Base-by-base conservation (phyloP, 2,888 invertebrate species). In the Pycnomerus fuliginosus region DNA sequence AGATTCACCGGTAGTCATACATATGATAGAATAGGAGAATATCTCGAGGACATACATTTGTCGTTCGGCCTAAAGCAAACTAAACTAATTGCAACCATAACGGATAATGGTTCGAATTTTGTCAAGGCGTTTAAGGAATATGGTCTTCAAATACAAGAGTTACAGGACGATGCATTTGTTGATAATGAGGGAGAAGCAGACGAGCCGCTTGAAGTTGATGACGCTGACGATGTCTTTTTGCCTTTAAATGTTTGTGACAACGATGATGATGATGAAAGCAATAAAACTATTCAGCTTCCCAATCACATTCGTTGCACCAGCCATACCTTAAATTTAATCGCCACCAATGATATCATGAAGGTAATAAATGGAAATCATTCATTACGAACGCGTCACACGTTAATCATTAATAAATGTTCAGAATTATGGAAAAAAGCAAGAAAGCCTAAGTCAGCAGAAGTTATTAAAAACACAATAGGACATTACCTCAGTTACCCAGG, bases 401-500 rank as follows among this genome's bases (percentile, higher is more conserved):
- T 44, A 22, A 28, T 42, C 28, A 20, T 46, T 14, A 4, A 16
- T 13, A 52, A 53, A 43, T 55, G 55, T 24, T 22, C 17, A 11
- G 13, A 17, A 8, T 33, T 52, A 33, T 53, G 51, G 55, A 51
- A 31, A 12, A 53, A 25, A 22, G 47, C 51, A 11, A 38, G 47
- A 16, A 33, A 48, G 27, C 49, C 55, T 24, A 52, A 52, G 28
- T 24, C 41, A 8, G 43, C 45, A 10, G 53, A 53, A 48, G 44
- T 50, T 12, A 48, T 48, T 10, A 10, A 48, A 23, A 13, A 40
- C 13, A 16, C 30, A 7, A 34, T 50, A 25, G 46, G 46, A n/a
- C 50, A 51, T 24, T 39, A 35, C n/a, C 23, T 52, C 3, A 53
- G 46, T 33, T 49, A 46, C 29, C 52, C 52, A 13, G 49, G 44